Evolutionary conservation across 2,797 vertebrate genomes (phyloP), one percentile per base, ranked within the genome.

Genomic region (Oophaga sylvatica): DNA sequence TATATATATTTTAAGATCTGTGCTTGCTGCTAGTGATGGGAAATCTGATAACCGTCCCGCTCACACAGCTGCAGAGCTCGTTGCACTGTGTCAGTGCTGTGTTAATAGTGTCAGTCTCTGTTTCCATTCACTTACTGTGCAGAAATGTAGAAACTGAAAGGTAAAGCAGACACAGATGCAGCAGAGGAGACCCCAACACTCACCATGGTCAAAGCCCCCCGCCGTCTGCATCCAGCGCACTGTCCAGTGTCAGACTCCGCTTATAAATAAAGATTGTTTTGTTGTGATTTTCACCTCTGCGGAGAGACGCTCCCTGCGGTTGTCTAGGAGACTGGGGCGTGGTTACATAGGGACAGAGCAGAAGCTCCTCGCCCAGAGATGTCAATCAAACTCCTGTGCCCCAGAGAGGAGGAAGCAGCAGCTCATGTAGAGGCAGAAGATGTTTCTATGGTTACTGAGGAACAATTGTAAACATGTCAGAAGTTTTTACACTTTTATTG

Each of bases 251-350:
- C 35, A 35, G 2, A 41, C 35, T 3, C 10, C 20, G 29, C 4
- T 59, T 48, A 82, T 68, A 0, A 41, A 82, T 67, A 67, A 65
- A 67, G 41, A 65, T 63, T 45, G 16, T 2, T 88, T 57, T 88
- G 73, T 88, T 88, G 87, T 80, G 82, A 85, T 88, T 81, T 57
- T 26, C 87, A 67, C 75, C 17, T 76, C 31, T 0, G 10, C 19
- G 11, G 17, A 13, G 29, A 83, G 79, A 87, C 73, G 81, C 87
- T 67, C 19, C 13, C 56, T 22, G 20, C 5, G 31, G 87, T 88
- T 85, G 45, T 31, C 78, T 19, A 85, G 82, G 87, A 76, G 29
- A 85, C 67, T 2, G 62, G 86, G 80, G 87, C 75, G 45, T 53
- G 77, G 77, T 59, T 5, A 41, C 45, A 22, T 6, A 63, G 19